Evolutionary conservation across 2,888 invertebrate genomes (phyloP).

Genomic region (Macropis europaea): DNA sequence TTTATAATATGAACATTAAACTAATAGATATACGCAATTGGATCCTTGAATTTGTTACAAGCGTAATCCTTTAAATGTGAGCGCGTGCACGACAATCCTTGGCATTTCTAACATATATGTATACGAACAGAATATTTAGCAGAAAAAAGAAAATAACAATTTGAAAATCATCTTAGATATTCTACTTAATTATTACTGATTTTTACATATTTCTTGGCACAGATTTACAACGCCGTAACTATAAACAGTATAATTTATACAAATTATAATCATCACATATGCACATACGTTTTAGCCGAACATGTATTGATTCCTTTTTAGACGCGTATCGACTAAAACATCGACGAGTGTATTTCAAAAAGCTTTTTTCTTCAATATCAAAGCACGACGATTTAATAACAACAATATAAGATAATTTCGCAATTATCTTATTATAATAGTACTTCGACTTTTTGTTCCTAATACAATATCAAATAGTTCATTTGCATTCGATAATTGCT

Average conservation of each 20-base stretch:
- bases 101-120: constrained; percentile 2
- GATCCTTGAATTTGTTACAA: not conserved
- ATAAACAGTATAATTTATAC: constrained; percentile 46
- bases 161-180: constrained; percentile 4
- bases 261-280: constrained; percentile 20
- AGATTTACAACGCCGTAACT: constrained; percentile 26
- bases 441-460: not conserved
- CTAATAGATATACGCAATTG: not conserved
- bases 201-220: constrained; percentile 42
- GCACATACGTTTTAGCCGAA: not conserved
- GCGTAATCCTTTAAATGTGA: not conserved
- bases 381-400: constrained; percentile 27
- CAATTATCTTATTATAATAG: constrained; percentile 19
- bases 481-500: constrained; percentile 1
- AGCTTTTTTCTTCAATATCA: constrained; percentile 11
- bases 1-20: not conserved
- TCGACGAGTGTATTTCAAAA: not conserved
- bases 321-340: not conserved
- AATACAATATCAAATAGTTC: constrained; percentile 30
- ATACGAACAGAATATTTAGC: constrained; percentile 19
- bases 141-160: not conserved
- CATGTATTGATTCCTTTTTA: not conserved
- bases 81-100: not conserved
- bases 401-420: constrained; percentile 16
- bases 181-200: constrained; percentile 3